phyloP scores from a whole-genome alignment of 2,888 invertebrate genomes.

The Drosophila fulvimacula region DNA sequence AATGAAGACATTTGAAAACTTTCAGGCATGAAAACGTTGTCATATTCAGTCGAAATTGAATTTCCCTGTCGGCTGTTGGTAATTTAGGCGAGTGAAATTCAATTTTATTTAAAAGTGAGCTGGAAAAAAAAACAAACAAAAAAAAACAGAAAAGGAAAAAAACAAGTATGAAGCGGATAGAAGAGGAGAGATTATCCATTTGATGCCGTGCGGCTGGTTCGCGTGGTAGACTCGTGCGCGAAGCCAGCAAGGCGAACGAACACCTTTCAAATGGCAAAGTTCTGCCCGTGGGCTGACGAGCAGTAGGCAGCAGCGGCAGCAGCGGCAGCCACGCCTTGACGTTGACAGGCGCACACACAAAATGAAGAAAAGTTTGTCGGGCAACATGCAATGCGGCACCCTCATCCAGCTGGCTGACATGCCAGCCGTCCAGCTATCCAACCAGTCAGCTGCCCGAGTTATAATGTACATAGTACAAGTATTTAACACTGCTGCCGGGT shows the following conservation, averaged over 20 bases:
- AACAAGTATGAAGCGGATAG: not conserved
- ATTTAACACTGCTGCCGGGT: conserved; percentile 53
- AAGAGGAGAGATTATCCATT: not conserved
- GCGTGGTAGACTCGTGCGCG: conserved; percentile 10
- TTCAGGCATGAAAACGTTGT: not conserved
- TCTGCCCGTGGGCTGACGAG: conserved; percentile 13
- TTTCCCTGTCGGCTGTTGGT: not conserved
- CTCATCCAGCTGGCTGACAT: conserved; percentile 48
- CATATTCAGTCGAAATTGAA: conserved; percentile 4
- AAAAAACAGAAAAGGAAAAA: too few species aligned
- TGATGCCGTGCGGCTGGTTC: conserved; percentile 7
- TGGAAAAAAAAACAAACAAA: not conserved
- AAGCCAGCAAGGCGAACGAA: conserved; percentile 22
- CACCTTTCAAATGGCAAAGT: conserved; percentile 40
- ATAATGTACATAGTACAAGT: conserved; percentile 64
- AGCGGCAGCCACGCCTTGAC: conserved; percentile 66
- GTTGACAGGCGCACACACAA: conserved; percentile 62
- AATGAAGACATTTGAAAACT: conserved; percentile 4
- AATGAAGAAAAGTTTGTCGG: conserved; percentile 58
- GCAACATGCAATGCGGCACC: conserved; percentile 50
- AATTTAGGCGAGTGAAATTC: conserved; percentile 4
- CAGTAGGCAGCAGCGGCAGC: conserved; percentile 30
- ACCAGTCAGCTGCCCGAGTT: conserved; percentile 48
- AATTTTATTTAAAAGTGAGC: conserved; percentile 7
- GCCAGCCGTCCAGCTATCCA: conserved; percentile 48